phyloP scores from a whole-genome alignment of 2,888 invertebrate genomes.

The Netelia inedita region DNA sequence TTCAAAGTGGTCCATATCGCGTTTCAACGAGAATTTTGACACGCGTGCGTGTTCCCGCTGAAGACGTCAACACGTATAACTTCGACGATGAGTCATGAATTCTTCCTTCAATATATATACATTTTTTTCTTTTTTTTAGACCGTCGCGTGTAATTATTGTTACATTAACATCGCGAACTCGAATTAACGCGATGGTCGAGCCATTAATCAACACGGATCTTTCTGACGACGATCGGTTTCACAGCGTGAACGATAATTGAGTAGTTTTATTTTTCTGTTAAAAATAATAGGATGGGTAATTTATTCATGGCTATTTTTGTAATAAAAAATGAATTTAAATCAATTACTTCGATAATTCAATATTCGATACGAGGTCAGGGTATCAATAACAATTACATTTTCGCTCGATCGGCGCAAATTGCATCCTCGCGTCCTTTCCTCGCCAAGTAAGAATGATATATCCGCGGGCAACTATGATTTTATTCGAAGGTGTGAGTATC shows the following conservation, averaged over 20 bases:
- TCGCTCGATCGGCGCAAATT: not conserved
- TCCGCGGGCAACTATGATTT: slow-evolving; percentile 18
- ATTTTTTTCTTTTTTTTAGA: not conserved
- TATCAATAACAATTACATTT: not conserved
- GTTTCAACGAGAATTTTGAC: slow-evolving; percentile 22
- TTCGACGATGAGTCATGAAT: slow-evolving; percentile 8
- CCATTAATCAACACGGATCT: not conserved
- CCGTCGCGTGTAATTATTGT: not conserved
- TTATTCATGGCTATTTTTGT: not conserved
- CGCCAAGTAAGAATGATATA: slow-evolving; percentile 19
- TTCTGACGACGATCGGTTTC: not conserved
- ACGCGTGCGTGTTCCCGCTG: not conserved
- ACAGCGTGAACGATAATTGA: not conserved
- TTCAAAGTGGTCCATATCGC: slow-evolving; percentile 14
- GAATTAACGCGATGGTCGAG: not conserved
- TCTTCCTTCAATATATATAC: not conserved
- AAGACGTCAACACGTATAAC: not conserved
- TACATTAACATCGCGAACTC: slow-evolving; percentile 4
- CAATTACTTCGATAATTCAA: not conserved
- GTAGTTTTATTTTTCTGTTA: no score
- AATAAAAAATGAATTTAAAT: no score
- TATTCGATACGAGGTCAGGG: not conserved
- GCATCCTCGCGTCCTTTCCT: not conserved
- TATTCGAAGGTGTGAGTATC: slow-evolving; percentile 50
- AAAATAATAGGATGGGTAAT: not conserved